These are phyloP conservation scores for Drosophila parthenogenetica DNA, from an alignment of 2,888 invertebrate genomes.

Conservation along the genomic window DNA sequence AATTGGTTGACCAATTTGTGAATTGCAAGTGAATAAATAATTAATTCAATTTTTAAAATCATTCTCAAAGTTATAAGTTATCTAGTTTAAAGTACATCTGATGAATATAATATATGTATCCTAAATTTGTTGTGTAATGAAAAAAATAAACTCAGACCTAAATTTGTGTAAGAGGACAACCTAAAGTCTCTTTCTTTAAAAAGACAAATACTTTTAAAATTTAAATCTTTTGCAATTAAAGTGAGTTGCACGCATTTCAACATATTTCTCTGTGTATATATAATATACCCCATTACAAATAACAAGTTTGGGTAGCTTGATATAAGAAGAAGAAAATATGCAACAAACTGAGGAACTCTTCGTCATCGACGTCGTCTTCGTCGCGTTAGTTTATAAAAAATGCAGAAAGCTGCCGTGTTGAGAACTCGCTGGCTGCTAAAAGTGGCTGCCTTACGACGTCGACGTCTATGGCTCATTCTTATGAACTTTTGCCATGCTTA, in stretches of 20 bases:
- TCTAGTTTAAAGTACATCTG: too few relatives aligned
- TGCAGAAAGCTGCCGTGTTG: constrained; percentile 75
- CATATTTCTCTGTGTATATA: not conserved
- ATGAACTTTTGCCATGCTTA: constrained; percentile 77
- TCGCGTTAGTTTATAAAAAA: constrained; percentile 76
- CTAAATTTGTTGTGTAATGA: too few relatives aligned
- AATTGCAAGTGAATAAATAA: too few relatives aligned
- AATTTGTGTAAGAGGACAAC: too few relatives aligned
- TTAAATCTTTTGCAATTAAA: too few relatives aligned
- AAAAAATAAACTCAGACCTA: too few relatives aligned
- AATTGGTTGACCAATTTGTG: too few relatives aligned
- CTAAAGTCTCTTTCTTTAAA: too few relatives aligned
- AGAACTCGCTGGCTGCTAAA: constrained; percentile 59
- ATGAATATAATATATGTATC: too few relatives aligned
- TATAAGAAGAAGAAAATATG: constrained; percentile 21
- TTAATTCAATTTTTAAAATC: too few relatives aligned
- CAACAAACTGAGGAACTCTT: constrained; percentile 42
- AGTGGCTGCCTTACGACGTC: constrained; percentile 76
- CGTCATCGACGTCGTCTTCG: constrained; percentile 39
- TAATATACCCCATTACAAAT: constrained; percentile 6
- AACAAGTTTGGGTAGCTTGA: constrained; percentile 9
- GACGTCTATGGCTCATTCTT: constrained; percentile 75
- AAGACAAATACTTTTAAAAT: too few relatives aligned
- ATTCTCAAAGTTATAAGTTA: too few relatives aligned
- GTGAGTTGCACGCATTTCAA: not conserved